Conservation (phyloP, 1,140 invertebrate species). For the Drosophila setifemur region DNA sequence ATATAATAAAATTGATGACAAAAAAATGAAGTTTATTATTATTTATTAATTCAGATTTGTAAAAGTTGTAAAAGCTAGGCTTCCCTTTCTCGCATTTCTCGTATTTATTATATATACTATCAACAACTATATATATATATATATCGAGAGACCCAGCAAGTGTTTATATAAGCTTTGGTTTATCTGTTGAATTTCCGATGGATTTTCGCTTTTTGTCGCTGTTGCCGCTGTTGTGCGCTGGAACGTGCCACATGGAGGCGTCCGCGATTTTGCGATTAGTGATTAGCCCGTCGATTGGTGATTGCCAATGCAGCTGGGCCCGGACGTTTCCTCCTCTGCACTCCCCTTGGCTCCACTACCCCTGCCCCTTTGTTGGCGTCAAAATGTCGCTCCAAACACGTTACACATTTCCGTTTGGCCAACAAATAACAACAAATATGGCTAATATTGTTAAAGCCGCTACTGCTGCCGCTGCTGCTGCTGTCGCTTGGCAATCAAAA, state of each 20-base stretch:
- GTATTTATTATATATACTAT: no score
- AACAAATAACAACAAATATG: constrained; percentile 5
- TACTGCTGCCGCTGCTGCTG: no score
- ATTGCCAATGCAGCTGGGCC: constrained; percentile 15
- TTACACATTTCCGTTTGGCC: constrained; percentile 62
- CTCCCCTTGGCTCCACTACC: not conserved
- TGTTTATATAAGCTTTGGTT: no score
- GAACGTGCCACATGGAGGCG: constrained; percentile 46
- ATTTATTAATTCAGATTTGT: no score
- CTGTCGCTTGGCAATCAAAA: constrained; percentile 37
- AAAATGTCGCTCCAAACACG: constrained; percentile 42
- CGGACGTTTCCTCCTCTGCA: not conserved
- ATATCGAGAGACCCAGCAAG: no score
- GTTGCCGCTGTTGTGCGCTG: not conserved
- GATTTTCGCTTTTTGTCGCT: no score
- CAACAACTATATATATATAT: no score
- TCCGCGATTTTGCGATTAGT: constrained; percentile 27
- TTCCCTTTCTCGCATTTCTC: no score
- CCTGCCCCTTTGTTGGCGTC: not conserved
- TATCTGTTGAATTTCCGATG: no score
- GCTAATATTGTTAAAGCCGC: constrained; percentile 13
- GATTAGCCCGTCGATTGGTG: constrained; percentile 16
- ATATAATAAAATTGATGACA: no score
- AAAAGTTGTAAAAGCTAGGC: no score
- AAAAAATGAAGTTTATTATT: no score